Evolutionary conservation across 2,797 vertebrate species (phyloP).

Genomic region (Columba guinea): DNA sequence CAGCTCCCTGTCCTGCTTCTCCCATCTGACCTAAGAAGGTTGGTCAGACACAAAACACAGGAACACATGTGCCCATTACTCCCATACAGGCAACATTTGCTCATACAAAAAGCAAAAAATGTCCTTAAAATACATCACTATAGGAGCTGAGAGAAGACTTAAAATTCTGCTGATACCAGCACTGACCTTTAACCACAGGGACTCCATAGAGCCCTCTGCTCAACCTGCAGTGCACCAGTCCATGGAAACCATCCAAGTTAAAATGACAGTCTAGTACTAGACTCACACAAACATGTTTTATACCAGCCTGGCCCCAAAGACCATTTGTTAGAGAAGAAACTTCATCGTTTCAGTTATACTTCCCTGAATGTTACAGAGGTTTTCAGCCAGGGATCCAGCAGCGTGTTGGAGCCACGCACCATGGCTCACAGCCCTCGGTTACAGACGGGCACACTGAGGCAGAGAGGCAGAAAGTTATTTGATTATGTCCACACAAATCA

Average conservation of each 20-base stretch:
- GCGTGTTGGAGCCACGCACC: neutral
- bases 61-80: neutral
- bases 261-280: neutral
- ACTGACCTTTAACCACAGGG: neutral
- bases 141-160: neutral
- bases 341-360: neutral
- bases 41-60: neutral
- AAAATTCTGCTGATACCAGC: neutral
- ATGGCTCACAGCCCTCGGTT: neutral
- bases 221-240: neutral
- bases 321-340: neutral
- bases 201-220: neutral
- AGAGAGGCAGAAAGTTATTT: neutral
- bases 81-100: neutral
- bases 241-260: neutral
- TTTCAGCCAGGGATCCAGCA: neutral
- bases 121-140: neutral
- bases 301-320: neutral
- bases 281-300: neutral
- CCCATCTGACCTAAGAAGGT: neutral
- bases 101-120: neutral
- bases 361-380: neutral
- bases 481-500: neutral
- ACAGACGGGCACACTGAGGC: neutral
- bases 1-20: neutral